A percentile compares a stretch with the other conserved stretches of the same genome.
Evolutionary conservation across 2,113 vertebrate genomes (phyloP).

Genomic region (Brachionichthys hirsutus): DNA sequence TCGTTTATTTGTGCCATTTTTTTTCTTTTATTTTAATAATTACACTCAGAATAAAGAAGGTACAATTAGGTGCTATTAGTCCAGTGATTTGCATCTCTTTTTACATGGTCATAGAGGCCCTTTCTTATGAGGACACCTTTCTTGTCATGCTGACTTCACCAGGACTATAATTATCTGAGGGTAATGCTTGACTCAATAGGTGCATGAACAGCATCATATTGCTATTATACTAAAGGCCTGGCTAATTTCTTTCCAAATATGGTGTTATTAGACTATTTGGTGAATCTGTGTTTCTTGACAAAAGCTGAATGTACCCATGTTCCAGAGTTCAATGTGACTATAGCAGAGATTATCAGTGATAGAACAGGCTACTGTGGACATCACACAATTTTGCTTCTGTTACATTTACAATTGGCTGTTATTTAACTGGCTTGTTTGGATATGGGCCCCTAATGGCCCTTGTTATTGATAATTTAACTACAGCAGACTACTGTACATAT

Average conservation of each 20-base stretch:
- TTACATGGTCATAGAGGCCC: not conserved
- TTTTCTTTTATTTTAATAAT: too few species aligned
- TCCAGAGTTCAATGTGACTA: slow-evolving; percentile 3
- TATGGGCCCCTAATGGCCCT: slow-evolving; percentile 9
- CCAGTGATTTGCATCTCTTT: slow-evolving; percentile 11
- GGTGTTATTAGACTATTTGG: not conserved
- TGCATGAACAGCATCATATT: not conserved
- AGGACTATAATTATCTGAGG: not conserved
- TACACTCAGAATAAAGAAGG: too few species aligned
- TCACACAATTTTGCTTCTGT: slow-evolving; percentile 9
- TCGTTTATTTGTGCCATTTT: too few species aligned
- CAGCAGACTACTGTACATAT: not conserved
- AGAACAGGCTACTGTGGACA: slow-evolving; percentile 9
- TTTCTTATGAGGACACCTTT: too few species aligned
- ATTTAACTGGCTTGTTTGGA: slow-evolving; percentile 2
- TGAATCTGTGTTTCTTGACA: not conserved
- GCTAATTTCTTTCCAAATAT: not conserved
- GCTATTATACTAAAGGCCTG: not conserved
- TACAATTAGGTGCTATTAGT: not conserved
- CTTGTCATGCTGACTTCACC: not conserved
- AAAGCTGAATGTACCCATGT: not conserved
- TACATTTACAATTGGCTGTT: slow-evolving; percentile 19
- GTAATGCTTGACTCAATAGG: not conserved
- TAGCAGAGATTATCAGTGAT: not conserved
- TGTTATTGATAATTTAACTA: not conserved